A percentile compares a stretch with the other conserved stretches of the same genome.
phyloP scores from a whole-genome alignment of 2,888 invertebrate species.

The Timandra comae region DNA sequence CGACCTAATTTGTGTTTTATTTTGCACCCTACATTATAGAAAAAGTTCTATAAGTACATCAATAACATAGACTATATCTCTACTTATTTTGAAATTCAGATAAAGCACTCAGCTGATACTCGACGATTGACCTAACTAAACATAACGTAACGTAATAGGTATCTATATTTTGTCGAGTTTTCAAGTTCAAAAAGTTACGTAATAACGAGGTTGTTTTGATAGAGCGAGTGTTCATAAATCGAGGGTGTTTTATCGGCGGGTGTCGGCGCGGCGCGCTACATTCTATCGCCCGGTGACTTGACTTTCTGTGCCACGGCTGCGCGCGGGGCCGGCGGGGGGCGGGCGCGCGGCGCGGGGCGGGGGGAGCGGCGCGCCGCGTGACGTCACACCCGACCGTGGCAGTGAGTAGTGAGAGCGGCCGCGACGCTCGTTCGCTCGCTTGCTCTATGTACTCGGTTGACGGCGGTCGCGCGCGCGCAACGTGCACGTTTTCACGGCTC shows the following conservation, averaged over 20 bases:
- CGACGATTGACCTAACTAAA: no score
- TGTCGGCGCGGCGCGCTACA: constrained; percentile 40
- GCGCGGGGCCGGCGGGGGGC: constrained; percentile 36
- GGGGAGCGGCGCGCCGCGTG: constrained; percentile 49
- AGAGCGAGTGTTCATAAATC: constrained; percentile 62
- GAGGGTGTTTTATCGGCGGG: constrained; percentile 63
- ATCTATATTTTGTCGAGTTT: constrained; percentile 27
- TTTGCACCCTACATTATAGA: no score
- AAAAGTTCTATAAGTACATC: no score
- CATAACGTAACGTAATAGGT: no score
- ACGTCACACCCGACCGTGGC: constrained; percentile 76
- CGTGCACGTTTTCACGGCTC: constrained; percentile 52
- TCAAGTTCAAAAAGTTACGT: constrained; percentile 60
- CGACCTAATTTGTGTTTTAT: no score
- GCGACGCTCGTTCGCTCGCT: constrained; percentile 64
- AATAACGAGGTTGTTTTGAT: constrained; percentile 63
- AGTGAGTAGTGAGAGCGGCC: constrained; percentile 68
- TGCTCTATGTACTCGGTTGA: constrained; percentile 58
- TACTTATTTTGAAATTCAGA: no score
- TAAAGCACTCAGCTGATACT: no score
- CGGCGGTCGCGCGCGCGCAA: constrained; percentile 70
- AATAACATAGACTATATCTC: no score
- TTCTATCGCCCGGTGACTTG: constrained; percentile 56
- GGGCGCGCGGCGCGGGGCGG: constrained; percentile 33
- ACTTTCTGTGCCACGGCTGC: constrained; percentile 71